Percentiles rank a stretch among this genome's conserved stretches.
phyloP scores from a whole-genome alignment of 2,888 invertebrate species.

The Nudaria mundana region DNA sequence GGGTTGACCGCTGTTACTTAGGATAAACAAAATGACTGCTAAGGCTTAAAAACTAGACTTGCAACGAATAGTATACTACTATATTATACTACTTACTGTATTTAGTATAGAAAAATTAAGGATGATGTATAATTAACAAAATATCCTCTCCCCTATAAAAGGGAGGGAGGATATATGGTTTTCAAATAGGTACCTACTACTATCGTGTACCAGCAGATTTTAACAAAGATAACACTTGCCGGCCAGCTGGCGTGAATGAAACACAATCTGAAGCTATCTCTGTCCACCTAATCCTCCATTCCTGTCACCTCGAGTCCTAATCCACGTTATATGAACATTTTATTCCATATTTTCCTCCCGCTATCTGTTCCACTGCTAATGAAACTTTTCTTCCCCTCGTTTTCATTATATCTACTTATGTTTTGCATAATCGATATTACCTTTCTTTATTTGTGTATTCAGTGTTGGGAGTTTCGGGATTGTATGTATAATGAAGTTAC shows the following conservation, averaged over 20 bases:
- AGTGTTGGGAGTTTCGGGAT: conserved; percentile 10
- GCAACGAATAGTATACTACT: too few species aligned
- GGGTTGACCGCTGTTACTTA: too few species aligned
- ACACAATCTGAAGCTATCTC: conserved; percentile 23
- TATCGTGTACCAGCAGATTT: too few species aligned
- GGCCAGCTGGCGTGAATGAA: conserved; percentile 21
- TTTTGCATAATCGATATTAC: conserved; percentile 24
- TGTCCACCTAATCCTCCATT: conserved; percentile 35
- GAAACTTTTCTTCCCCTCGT: conserved; percentile 51
- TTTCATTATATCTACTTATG: conserved; percentile 30
- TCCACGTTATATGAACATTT: conserved; percentile 47
- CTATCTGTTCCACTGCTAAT: conserved; percentile 47
- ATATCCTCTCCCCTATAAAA: too few species aligned
- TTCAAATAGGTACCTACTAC: too few species aligned
- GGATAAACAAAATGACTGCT: too few species aligned
- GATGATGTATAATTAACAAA: too few species aligned
- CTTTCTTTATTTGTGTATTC: conserved; percentile 24
- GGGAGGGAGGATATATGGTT: too few species aligned
- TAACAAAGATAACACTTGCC: conserved; percentile 30
- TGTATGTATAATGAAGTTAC: conserved; percentile 19
- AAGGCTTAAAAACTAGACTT: too few species aligned
- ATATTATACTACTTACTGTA: too few species aligned
- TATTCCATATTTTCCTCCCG: conserved; percentile 58
- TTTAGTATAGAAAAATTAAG: too few species aligned
- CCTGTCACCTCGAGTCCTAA: conserved; percentile 34